Percentiles rank a stretch among this genome's conserved stretches.
Evolutionary conservation across 2,888 invertebrate genomes (phyloP).

Genomic region (Smittia sp.): DNA sequence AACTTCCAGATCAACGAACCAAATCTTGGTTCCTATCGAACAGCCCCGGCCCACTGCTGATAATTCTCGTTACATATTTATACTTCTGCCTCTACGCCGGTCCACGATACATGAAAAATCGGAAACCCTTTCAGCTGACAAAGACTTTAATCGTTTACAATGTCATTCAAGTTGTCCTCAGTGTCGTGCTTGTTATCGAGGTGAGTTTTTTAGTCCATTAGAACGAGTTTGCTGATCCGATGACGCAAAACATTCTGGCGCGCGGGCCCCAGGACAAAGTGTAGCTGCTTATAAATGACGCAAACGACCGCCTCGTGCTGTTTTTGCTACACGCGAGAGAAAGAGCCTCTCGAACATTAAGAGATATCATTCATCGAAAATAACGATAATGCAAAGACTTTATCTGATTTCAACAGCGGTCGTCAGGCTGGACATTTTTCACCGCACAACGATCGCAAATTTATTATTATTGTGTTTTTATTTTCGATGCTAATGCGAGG

Average conservation of each 20-base stretch:
- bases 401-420: too few relatives aligned
- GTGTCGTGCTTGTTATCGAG: constrained; percentile 74
- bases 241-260: too few relatives aligned
- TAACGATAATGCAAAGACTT: too few relatives aligned
- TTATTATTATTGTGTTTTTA: background rate
- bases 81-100: constrained; percentile 77
- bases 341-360: too few relatives aligned
- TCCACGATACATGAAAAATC: constrained; percentile 82
- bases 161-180: constrained; percentile 80
- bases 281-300: too few relatives aligned
- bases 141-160: constrained; percentile 81
- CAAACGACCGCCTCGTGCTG: too few relatives aligned
- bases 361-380: too few relatives aligned
- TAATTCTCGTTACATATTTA: constrained; percentile 66
- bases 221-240: too few relatives aligned
- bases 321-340: too few relatives aligned
- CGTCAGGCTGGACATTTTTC: too few relatives aligned
- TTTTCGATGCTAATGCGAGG: background rate
- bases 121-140: constrained; percentile 79
- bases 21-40: constrained; percentile 72
- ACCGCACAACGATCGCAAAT: too few relatives aligned
- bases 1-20: constrained; percentile 63
- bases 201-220: constrained; percentile 54
- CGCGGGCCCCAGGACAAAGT: too few relatives aligned
- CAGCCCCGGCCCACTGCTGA: constrained; percentile 67